phyloP scores from a whole-genome alignment of 2,888 invertebrate genomes.

The Acleris emargana region DNA sequence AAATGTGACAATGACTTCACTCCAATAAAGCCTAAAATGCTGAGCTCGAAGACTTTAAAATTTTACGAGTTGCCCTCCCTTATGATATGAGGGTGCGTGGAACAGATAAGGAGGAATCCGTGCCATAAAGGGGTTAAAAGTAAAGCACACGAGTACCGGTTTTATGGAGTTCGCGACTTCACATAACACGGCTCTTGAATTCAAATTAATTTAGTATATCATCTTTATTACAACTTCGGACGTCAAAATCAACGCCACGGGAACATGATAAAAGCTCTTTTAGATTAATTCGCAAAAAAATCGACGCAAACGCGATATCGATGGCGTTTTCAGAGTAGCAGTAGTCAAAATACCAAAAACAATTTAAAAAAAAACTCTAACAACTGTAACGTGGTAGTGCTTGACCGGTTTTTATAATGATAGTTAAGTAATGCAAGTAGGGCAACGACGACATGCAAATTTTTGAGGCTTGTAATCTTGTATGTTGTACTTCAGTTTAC shows the following conservation, averaged over 20 bases:
- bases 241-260: not conserved
- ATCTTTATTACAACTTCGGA: not conserved
- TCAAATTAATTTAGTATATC: constrained; percentile 22
- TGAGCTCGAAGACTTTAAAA: constrained; percentile 19
- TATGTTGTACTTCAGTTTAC: too few relatives aligned
- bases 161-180: constrained; percentile 28
- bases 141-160: constrained; percentile 18
- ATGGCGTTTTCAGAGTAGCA: too few relatives aligned
- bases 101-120: constrained; percentile 30
- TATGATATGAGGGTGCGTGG: constrained; percentile 32
- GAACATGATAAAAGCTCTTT: not conserved
- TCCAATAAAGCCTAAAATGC: constrained; percentile 9
- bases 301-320: not conserved
- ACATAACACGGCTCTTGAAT: constrained; percentile 26
- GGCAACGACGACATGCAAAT: constrained; percentile 7
- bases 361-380: too few relatives aligned
- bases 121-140: constrained; percentile 35
- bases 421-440: constrained; percentile 14
- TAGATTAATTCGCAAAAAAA: not conserved
- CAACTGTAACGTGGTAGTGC: not conserved
- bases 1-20: not conserved
- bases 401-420: constrained; percentile 8
- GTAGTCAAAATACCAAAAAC: too few relatives aligned
- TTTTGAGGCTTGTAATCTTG: not conserved
- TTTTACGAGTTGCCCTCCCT: constrained; percentile 30